Conservation (phyloP, 2,888 invertebrate genomes). For the Eilema griseolum region DNA sequence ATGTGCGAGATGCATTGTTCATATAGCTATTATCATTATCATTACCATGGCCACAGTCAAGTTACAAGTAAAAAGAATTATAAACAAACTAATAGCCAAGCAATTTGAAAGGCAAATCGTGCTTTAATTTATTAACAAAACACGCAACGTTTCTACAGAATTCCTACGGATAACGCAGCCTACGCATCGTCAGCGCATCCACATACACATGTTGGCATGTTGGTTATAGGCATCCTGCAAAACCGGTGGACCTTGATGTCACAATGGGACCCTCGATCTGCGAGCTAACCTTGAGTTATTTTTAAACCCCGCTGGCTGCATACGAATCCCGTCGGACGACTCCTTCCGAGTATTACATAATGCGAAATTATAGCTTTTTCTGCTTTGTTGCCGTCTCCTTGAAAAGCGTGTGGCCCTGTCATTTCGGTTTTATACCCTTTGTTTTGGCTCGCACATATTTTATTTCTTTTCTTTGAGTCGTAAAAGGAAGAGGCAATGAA, state of each 20-base stretch:
- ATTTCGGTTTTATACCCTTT: slow-evolving; percentile 83
- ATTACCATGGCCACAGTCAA: neutral
- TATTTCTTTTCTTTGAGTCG: slow-evolving; percentile 84
- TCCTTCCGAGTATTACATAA: slow-evolving; percentile 86
- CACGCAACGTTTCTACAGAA: neutral
- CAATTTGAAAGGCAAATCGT: neutral
- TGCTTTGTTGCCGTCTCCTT: slow-evolving; percentile 71
- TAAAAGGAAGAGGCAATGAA: slow-evolving; percentile 86
- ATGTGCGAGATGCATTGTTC: neutral
- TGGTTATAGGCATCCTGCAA: slow-evolving; percentile 73
- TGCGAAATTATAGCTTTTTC: slow-evolving; percentile 81
- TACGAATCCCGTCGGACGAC: slow-evolving; percentile 78
- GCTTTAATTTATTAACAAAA: slow-evolving; percentile 5
- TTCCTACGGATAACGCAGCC: slow-evolving; percentile 41
- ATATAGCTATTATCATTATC: neutral
- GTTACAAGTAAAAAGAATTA: neutral
- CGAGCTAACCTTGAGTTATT: slow-evolving; percentile 84
- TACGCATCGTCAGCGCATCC: slow-evolving; percentile 58
- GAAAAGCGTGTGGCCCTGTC: slow-evolving; percentile 85
- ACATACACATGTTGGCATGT: slow-evolving; percentile 54
- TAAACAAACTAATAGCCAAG: neutral
- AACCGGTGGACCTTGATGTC: slow-evolving; percentile 85
- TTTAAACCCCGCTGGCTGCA: slow-evolving; percentile 80
- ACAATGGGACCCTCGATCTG: slow-evolving; percentile 82
- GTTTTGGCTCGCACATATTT: slow-evolving; percentile 83